Evolutionary conservation across 2,888 invertebrate species (phyloP).

Genomic region (Rutpela maculata): DNA sequence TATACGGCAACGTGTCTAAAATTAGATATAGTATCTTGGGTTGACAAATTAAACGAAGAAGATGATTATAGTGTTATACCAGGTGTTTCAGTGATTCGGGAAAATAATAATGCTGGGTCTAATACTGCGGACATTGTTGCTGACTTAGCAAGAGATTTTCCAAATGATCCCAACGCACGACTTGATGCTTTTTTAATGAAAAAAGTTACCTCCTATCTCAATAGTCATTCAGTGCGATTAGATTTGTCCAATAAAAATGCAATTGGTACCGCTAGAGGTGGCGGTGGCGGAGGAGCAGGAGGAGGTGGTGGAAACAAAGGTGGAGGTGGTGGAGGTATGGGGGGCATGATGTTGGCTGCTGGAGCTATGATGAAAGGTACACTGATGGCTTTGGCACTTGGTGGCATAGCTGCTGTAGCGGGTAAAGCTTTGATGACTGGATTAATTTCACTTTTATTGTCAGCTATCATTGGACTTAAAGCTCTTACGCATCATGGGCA

Average conservation of each 20-base stretch:
- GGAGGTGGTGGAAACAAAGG: conserved; percentile 68
- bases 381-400: conserved; percentile 80
- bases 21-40: conserved; percentile 84
- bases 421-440: conserved; percentile 91
- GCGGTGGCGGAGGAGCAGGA: conserved; percentile 67
- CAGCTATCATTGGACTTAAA: conserved; percentile 86
- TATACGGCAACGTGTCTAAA: conserved; percentile 87
- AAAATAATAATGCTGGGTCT: conserved; percentile 75
- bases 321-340: conserved; percentile 76
- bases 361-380: conserved; percentile 82
- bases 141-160: conserved; percentile 84
- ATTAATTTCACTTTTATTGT: conserved; percentile 85
- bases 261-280: conserved; percentile 73
- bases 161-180: conserved; percentile 85
- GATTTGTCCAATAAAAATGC: conserved; percentile 80
- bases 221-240: conserved; percentile 84
- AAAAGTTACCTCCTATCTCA: conserved; percentile 83
- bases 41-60: conserved; percentile 84
- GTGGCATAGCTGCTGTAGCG: conserved; percentile 85
- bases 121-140: conserved; percentile 83
- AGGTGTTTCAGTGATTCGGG: conserved; percentile 85
- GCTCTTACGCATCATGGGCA: conserved; percentile 81
- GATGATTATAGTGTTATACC: conserved; percentile 83
- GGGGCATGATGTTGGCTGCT: conserved; percentile 72
- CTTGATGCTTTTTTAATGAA: conserved; percentile 85